Base-by-base conservation (phyloP, 2,113 vertebrate genomes). In the Canis aureus region DNA sequence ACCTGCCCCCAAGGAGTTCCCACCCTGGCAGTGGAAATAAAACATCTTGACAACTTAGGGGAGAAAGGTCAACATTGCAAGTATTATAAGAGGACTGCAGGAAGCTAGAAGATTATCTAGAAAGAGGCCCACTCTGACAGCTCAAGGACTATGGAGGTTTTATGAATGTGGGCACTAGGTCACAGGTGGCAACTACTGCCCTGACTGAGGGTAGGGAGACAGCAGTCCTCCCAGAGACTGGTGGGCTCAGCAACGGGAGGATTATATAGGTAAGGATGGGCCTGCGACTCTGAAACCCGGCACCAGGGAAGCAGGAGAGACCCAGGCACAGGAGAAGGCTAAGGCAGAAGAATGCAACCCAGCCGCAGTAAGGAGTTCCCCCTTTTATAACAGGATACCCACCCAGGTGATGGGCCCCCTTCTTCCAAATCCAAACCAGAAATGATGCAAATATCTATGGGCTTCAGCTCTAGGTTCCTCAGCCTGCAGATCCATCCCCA, bases 141-240 rank as follows among this genome's bases (percentile, higher is more conserved):
- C 66, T 51, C 35, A 94, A 69, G 55, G 49, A 12, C 19, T 3
- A 5, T 7, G 32, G 17, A 64, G 66, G 11, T 19, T 62, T n/a
- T 22, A 20, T 27, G 49, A 55, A 51, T 1, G 32, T 53, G 19
- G 19, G 11, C 6, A 67, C 20, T 12, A 25, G 8, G 27, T n/a
- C 1, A 0, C 25, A 4, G 4, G 8, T 59, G 67, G 25, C 0
- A 1, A 89, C 5, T 1, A 7, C 17, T 12, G 8, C 57, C 9
- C 74, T 51, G 15, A 16, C 3, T 32, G 6, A 49, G 15, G 5
- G 8, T 27, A 43, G 55, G 12, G 2, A 12, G 27, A 27, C 1
- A 23, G 73, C 25, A 53, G 51, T 62, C 27, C 15, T 85, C 53
- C 80, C 71, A 53, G 20, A 64, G 22, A 71, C n/a, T 4, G 11